Conservation (phyloP, 2,113 vertebrate species). For the Poicephalus meyeri region DNA sequence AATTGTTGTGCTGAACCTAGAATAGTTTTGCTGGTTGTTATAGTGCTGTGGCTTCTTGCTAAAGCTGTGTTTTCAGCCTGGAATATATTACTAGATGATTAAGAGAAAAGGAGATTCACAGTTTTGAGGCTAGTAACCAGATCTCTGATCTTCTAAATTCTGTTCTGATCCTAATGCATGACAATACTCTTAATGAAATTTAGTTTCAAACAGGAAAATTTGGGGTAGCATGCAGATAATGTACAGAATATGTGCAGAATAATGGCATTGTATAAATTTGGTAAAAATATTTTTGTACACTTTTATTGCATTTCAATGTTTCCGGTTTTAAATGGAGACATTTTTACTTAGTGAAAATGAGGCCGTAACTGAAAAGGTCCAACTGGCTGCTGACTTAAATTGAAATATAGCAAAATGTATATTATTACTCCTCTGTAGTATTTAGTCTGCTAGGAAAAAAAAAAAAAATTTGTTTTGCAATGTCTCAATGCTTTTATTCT, state of each 20-base stretch:
- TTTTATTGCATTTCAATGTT: background rate
- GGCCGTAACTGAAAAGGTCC: background rate
- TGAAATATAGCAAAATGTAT: background rate
- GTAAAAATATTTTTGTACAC: background rate
- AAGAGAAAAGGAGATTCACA: background rate
- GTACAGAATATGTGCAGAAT: background rate
- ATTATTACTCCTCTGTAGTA: background rate
- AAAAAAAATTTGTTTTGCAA: background rate
- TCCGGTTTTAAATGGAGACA: background rate
- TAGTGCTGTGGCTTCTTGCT: constrained; percentile 34
- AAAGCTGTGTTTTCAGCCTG: constrained; percentile 23
- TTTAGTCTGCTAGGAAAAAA: background rate
- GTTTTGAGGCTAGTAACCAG: background rate
- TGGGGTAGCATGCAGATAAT: background rate
- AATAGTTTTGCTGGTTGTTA: constrained; percentile 36
- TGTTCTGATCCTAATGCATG: background rate
- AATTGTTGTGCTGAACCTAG: constrained; percentile 7
- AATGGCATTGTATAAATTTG: background rate
- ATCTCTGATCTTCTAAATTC: background rate
- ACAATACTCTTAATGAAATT: background rate
- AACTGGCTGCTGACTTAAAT: background rate
- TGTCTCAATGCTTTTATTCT: background rate
- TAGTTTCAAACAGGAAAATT: background rate
- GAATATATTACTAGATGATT: constrained; percentile 18
- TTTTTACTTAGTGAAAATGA: background rate